Conservation (phyloP, 1,140 invertebrate genomes). For the Trichonephila clavipes region DNA sequence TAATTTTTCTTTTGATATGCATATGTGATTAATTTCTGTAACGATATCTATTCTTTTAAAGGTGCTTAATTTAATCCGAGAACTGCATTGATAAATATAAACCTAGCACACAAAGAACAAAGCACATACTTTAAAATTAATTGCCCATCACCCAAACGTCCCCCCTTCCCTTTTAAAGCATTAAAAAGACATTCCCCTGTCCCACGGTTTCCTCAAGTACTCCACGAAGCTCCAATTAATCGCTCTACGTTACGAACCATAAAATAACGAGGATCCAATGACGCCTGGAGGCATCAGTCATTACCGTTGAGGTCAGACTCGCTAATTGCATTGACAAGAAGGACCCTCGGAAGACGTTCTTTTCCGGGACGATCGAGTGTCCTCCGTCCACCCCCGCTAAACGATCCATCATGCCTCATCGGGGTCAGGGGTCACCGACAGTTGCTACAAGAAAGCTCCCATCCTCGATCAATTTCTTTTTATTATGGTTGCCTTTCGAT, state of each 20-base stretch:
- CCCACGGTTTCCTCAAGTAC: not conserved
- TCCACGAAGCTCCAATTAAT: not conserved
- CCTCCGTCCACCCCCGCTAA: conserved; percentile 40
- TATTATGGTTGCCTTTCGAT: not conserved
- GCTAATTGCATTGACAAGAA: conserved; percentile 47
- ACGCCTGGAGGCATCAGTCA: conserved; percentile 13
- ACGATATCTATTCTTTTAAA: too few relatives aligned
- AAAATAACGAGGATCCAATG: conserved; percentile 40
- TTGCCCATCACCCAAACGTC: too few relatives aligned
- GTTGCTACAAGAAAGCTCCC: conserved; percentile 25
- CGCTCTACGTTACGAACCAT: conserved; percentile 33
- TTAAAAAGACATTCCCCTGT: not conserved
- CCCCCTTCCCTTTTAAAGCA: too few relatives aligned
- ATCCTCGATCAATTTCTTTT: conserved; percentile 34
- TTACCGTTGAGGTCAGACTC: conserved; percentile 24
- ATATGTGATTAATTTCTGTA: too few relatives aligned
- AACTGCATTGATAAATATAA: too few relatives aligned
- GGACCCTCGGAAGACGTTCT: conserved; percentile 45
- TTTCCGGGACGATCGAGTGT: conserved; percentile 50
- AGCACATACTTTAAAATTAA: too few relatives aligned
- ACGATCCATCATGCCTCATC: conserved; percentile 29
- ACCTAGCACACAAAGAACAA: too few relatives aligned
- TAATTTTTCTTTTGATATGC: too few relatives aligned
- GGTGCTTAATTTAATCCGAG: too few relatives aligned
- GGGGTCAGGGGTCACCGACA: not conserved